phyloP scores from a whole-genome alignment of 2,113 vertebrate species.

The Chunga burmeisteri region DNA sequence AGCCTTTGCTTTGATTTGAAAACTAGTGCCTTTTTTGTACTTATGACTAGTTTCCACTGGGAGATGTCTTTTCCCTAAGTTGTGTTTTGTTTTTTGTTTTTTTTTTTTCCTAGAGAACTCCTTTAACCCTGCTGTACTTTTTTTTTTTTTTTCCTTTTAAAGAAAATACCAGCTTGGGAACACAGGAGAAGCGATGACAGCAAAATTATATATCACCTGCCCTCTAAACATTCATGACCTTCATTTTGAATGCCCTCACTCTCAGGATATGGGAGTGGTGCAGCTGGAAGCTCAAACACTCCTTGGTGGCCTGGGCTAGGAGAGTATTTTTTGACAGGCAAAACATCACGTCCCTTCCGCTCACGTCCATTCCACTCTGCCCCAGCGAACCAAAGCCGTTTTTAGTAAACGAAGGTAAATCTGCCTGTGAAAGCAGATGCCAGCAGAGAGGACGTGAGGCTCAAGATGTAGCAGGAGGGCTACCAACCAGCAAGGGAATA shows the following conservation, averaged over 20 bases:
- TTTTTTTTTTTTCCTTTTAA: not conserved
- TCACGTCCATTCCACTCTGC: not conserved
- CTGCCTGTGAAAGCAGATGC: not conserved
- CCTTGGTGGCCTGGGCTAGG: not conserved
- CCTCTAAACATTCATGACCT: not conserved
- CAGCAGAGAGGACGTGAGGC: not conserved
- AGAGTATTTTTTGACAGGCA: not conserved
- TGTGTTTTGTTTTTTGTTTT: not conserved
- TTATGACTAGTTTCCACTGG: not conserved
- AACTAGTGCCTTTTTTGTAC: not conserved
- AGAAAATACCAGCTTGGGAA: constrained; percentile 29
- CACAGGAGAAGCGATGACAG: not conserved
- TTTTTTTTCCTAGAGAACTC: not conserved
- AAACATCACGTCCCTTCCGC: not conserved
- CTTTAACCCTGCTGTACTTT: not conserved
- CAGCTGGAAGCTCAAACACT: not conserved
- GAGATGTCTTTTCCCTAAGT: not conserved
- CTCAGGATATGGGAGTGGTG: constrained; percentile 37
- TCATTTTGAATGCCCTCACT: not conserved
- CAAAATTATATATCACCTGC: not conserved
- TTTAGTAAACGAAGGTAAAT: not conserved
- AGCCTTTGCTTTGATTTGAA: not conserved
- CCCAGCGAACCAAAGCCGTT: not conserved
- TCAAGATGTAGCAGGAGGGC: not conserved
- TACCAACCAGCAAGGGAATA: not conserved